phyloP scores from a whole-genome alignment of 2,113 vertebrate genomes.

The Neofelis nebulosa region DNA sequence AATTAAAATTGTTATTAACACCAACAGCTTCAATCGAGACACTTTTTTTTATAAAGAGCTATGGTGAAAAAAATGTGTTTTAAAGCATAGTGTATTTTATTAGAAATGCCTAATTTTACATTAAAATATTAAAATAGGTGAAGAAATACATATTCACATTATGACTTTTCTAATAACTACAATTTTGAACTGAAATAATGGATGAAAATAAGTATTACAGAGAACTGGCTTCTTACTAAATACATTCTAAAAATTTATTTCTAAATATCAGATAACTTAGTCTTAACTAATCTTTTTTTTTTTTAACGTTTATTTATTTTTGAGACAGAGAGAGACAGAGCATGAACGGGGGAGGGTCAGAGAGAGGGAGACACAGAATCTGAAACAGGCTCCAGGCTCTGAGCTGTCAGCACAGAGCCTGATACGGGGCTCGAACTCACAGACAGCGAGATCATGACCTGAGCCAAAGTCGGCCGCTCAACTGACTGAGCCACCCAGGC shows the following conservation, averaged over 20 bases:
- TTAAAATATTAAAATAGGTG: slow-evolving; percentile 43
- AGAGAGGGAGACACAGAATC: too few relatives aligned
- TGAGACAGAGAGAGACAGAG: too few relatives aligned
- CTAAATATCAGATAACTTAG: slow-evolving; percentile 12
- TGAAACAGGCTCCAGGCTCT: too few relatives aligned
- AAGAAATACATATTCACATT: slow-evolving; percentile 24
- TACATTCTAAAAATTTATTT: slow-evolving; percentile 23
- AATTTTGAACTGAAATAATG: slow-evolving; percentile 35
- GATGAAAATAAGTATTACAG: not conserved
- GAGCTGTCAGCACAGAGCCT: too few relatives aligned
- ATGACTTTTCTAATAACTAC: not conserved
- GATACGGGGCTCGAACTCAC: too few relatives aligned
- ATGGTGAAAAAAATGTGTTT: not conserved
- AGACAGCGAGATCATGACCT: too few relatives aligned
- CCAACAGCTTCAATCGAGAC: not conserved
- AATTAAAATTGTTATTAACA: slow-evolving; percentile 39
- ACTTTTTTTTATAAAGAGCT: slow-evolving; percentile 34
- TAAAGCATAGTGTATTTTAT: slow-evolving; percentile 29
- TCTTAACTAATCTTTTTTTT: not conserved
- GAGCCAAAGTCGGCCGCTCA: too few relatives aligned
- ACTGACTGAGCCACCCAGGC: too few relatives aligned
- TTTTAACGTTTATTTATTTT: too few relatives aligned
- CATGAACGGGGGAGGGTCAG: too few relatives aligned
- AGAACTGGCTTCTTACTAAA: not conserved
- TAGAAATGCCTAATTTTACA: slow-evolving; percentile 26